phyloP scores from a whole-genome alignment of 1,140 invertebrate species.

The Camponotus floridanus region DNA sequence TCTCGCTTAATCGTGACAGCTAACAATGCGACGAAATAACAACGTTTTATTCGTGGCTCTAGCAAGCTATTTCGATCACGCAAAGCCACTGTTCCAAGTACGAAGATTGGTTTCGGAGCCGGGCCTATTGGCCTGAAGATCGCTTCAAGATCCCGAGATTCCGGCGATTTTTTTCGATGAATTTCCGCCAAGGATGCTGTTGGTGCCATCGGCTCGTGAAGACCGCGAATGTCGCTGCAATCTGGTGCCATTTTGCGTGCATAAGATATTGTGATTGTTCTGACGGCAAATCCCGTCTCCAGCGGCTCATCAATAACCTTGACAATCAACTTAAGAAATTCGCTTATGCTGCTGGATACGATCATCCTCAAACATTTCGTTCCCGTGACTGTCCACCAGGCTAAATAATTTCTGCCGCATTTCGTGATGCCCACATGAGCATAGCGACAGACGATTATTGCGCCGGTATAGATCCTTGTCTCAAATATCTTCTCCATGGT shows the following conservation, averaged over 20 bases:
- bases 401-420: conserved; percentile 75
- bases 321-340: conserved; percentile 80
- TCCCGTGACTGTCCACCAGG: conserved; percentile 79
- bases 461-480: conserved; percentile 79
- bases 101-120: conserved; percentile 74
- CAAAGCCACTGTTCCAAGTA: conserved; percentile 76
- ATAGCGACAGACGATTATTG: conserved; percentile 76
- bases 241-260: conserved; percentile 79
- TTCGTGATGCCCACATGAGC: conserved; percentile 80
- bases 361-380: conserved; percentile 81
- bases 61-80: conserved; percentile 72
- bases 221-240: conserved; percentile 75
- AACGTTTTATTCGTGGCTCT: conserved; percentile 81
- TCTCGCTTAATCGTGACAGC: conserved; percentile 81
- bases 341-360: conserved; percentile 73
- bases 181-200: conserved; percentile 75
- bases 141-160: conserved; percentile 69
- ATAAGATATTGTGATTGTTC: conserved; percentile 81
- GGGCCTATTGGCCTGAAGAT: conserved; percentile 75
- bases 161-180: conserved; percentile 65
- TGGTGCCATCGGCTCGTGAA: conserved; percentile 75
- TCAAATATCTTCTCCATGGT: conserved; percentile 80
- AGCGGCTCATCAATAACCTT: conserved; percentile 71
- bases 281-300: conserved; percentile 71
- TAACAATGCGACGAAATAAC: conserved; percentile 82